phyloP scores from a whole-genome alignment of 1,140 invertebrate species.

The Arctopsyche grandis region DNA sequence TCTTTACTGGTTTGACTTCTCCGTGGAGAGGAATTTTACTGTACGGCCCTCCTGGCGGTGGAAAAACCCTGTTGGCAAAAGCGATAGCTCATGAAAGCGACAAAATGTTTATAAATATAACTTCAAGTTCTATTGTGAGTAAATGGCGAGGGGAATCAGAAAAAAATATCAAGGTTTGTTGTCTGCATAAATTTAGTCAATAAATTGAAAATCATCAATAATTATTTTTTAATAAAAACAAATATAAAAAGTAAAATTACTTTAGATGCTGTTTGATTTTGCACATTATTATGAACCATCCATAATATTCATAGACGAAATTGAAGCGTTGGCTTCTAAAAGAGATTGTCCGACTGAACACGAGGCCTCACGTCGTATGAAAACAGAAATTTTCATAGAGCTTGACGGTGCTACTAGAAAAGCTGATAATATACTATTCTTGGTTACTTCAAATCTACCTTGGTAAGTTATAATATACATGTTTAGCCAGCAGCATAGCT shows the following conservation, averaged over 20 bases:
- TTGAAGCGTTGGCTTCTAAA: conserved; percentile 87
- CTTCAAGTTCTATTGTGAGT: conserved; percentile 86
- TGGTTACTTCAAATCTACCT: conserved; percentile 91
- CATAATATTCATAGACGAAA: conserved; percentile 96
- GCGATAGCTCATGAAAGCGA: conserved; percentile 86
- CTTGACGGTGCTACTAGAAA: conserved; percentile 82
- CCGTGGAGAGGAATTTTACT: conserved; percentile 89
- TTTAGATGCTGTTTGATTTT: conserved; percentile 85
- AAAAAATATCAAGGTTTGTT: conserved; percentile 84
- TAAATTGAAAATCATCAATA: conserved; percentile 3
- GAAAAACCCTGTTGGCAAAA: conserved; percentile 90
- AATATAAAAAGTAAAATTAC: too few relatives aligned
- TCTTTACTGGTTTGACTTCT: conserved; percentile 81
- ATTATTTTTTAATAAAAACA: too few relatives aligned
- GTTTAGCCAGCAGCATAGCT: too few relatives aligned
- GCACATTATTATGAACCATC: conserved; percentile 91
- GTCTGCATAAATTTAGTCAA: neutral
- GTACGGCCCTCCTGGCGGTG: conserved; percentile 86
- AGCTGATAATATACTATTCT: conserved; percentile 78
- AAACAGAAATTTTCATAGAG: conserved; percentile 91
- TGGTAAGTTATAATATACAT: conserved; percentile 72
- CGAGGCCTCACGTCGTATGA: conserved; percentile 91
- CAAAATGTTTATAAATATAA: conserved; percentile 91
- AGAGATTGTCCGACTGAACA: conserved; percentile 80
- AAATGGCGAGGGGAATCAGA: conserved; percentile 97